Evolutionary conservation across 1,140 invertebrate genomes (phyloP), one percentile per base, ranked within the genome.

Genomic region (Drosophila paulistorum): DNA sequence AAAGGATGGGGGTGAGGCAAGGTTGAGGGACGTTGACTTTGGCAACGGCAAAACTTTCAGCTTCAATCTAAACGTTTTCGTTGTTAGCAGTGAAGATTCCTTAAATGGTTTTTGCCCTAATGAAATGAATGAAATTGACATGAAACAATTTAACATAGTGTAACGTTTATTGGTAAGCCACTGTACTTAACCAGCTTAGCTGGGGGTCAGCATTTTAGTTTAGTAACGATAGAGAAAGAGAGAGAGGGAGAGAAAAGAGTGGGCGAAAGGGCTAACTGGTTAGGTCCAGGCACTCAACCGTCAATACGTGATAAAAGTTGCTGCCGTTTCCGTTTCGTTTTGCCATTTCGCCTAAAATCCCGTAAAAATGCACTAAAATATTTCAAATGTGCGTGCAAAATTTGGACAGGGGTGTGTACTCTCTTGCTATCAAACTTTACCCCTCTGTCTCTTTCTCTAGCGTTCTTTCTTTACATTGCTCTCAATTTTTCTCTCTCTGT

Each of bases 251-350:
- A 14, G 5, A 7, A 23, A 39, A 2, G 54, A 51, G 58, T 57
- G 30, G 57, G 65, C 7, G 39, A n/a, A 51, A 17, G 57, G 42
- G 55, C 45, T 30, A 6, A 30, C 9, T 41, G 60, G 61, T 60
- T 39, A 41, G 66, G 66, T 66, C 48, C 64, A 75, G 66, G 66
- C 81, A 81, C 74, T 84, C 81, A 86, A 86, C 82, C 75, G 78
- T 86, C 82, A 86, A 86, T 86, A 86, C 79, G 82, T 86, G 83
- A 86, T 86, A 86, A 86, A 86, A 86, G 82, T 82, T 87, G 69
- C 79, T 82, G 74, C 78, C 71, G 82, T 86, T 81, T 85, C 82
- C 82, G 82, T 81, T 75, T 65, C 54, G 65, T 59, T 59, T 59
- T 37, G 39, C 42, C 63, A 45, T 66, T 59, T 59, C 57, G 57